Percentiles rank a stretch among this genome's conserved stretches.
Conservation (phyloP, 2,797 vertebrate species). For the Cyclura pinguis region DNA sequence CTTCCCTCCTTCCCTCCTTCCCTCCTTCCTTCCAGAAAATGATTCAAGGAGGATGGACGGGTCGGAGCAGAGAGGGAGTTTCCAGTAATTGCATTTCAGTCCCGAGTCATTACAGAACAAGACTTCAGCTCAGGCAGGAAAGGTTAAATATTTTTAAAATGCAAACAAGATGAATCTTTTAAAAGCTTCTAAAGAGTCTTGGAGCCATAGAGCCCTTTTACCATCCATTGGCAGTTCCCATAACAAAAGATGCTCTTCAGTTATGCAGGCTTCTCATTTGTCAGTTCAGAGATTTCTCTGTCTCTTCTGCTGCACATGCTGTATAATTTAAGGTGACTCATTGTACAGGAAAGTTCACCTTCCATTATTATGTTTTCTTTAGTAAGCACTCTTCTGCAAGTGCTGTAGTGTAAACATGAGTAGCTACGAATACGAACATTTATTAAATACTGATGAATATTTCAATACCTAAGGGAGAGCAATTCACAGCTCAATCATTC, state of each 20-base stretch:
- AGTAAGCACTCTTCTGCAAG: slow-evolving; percentile 85
- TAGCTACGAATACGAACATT: slow-evolving; percentile 84
- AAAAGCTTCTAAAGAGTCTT: slow-evolving; percentile 73
- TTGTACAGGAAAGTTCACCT: slow-evolving; percentile 82
- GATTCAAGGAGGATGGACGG: neutral
- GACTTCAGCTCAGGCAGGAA: slow-evolving; percentile 53
- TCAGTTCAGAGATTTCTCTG: slow-evolving; percentile 78
- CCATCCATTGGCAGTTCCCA: slow-evolving; percentile 63
- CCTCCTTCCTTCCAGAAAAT: slow-evolving; percentile 6
- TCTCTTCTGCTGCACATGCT: slow-evolving; percentile 70
- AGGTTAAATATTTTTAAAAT: slow-evolving; percentile 77
- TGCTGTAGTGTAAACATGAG: slow-evolving; percentile 85
- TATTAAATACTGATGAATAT: slow-evolving; percentile 90
- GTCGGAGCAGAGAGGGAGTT: slow-evolving; percentile 5
- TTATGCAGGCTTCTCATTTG: slow-evolving; percentile 73
- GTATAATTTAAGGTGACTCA: slow-evolving; percentile 86
- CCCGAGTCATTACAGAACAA: slow-evolving; percentile 38
- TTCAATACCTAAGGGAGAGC: slow-evolving; percentile 86
- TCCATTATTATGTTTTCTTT: slow-evolving; percentile 88
- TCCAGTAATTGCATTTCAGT: slow-evolving; percentile 54
- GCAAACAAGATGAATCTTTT: slow-evolving; percentile 79
- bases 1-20: no score
- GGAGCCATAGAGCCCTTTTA: slow-evolving; percentile 66
- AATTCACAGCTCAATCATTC: slow-evolving; percentile 88
- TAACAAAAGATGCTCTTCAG: slow-evolving; percentile 73